Base-by-base conservation (phyloP, 2,888 invertebrate species). In the Polydrusus cervinus region DNA sequence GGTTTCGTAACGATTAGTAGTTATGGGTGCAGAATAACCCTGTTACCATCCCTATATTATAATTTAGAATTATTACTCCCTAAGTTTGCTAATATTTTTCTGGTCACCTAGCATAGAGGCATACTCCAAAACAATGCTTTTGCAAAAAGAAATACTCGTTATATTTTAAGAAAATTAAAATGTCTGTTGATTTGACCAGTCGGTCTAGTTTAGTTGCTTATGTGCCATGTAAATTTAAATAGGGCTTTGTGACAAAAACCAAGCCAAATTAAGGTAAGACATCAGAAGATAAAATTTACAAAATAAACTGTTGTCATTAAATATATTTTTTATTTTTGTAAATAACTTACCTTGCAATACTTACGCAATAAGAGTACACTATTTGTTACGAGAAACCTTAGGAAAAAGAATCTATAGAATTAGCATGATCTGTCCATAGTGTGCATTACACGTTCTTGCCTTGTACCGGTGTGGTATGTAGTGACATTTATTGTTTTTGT, bases 271-370 rank as follows among this genome's bases (percentile, higher is more conserved):
- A n/a, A n/a, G n/a, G 13, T 9, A 13, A n/a, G n/a, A 3, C 10
- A 43, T 43, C n/a, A n/a, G 9, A 43, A 43, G n/a, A 43, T 7
- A 43, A 43, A 43, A 43, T 43, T 43, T 1, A 9, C n/a, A 43
- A 3, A 43, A 43, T 43, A 43, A 43, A 43, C 43, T 43, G 43
- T n/a, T 43, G n/a, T n/a, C n/a, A n/a, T 43, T 43, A 43, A 43
- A 43, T 43, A 1, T 1, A n/a, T 6, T n/a, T 43, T 43, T 43
- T n/a, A 40, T 40, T 40, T 10, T 7, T 34, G 3, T 8, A 10
- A 9, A 3, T 9, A 34, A 10, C 9, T 34, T 9, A 9, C 34
- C 34, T 10, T 34, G 34, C 34, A 34, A 34, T 34, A 43, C 10
- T 43, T 43, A 43, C 43, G 1, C 10, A 34, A 10, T 34, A 6